Evolutionary conservation across 2,113 vertebrate species (phyloP).

Genomic region (Melospiza georgiana): DNA sequence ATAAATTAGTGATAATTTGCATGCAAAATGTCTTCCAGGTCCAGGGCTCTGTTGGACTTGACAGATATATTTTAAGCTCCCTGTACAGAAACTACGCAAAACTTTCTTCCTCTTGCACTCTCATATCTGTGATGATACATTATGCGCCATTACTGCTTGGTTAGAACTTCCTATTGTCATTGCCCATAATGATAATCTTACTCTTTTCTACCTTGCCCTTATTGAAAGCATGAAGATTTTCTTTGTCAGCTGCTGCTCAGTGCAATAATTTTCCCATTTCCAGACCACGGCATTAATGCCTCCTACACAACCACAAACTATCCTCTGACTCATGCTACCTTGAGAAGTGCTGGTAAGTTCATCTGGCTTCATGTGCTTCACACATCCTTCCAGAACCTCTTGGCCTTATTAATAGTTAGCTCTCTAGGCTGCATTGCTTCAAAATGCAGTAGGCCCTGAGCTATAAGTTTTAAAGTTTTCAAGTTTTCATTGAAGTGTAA

Average conservation of each 20-base stretch:
- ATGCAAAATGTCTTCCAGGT: background rate
- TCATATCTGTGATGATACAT: background rate
- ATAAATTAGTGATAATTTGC: background rate
- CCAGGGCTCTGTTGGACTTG: background rate
- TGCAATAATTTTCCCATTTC: background rate
- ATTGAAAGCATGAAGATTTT: background rate
- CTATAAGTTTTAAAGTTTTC: background rate
- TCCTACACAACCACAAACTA: background rate
- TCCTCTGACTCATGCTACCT: background rate
- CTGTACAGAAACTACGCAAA: background rate
- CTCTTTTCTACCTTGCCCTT: background rate
- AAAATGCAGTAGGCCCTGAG: background rate
- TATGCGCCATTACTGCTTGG: background rate
- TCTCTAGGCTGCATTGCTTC: background rate
- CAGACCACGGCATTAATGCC: background rate
- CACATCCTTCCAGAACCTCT: background rate
- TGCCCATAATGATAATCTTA: background rate
- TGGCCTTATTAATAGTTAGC: background rate
- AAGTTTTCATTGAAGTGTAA: background rate
- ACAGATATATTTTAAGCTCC: background rate
- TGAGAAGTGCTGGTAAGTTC: background rate
- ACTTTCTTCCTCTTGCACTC: background rate
- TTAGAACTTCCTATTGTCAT: background rate
- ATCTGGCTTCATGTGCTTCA: background rate
- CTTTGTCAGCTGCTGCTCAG: background rate